Base-by-base conservation (phyloP, 2,797 vertebrate species). In the Valencia hispanica region DNA sequence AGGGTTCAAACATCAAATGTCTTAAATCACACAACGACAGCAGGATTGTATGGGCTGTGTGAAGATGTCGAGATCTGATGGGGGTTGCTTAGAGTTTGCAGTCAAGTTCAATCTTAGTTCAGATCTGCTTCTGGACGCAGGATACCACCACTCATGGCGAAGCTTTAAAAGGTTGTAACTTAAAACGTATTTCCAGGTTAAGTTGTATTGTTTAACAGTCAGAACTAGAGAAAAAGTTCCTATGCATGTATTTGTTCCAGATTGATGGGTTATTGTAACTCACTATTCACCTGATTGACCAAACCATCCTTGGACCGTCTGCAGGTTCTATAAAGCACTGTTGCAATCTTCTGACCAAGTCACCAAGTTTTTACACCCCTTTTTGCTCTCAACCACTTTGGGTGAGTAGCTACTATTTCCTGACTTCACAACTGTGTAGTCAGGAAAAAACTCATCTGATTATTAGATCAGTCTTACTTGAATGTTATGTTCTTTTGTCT, bases 1-100 rank as follows among this genome's bases (percentile, higher is more conserved):
- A 48, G 72, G 78, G 85, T 89, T 91, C 86, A 82, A n/a, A 81
- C 85, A 79, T 89, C 81, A 82, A 73, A 84, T 85, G 81, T 18
- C 36, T 71, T 71, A 34, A 18, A 76, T 57, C 83, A 75, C 11
- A 71, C 53, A 68, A 79, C 12, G 12, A 82, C 18, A 79, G 80
- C 81, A 74, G 76, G 84, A 68, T 70, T 1, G 69, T 2, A 27
- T 73, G 68, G 41, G 85, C 55, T 18, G 68, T 69, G 9, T 78
- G 45, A 74, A 79, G 66, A 78, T 45, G 39, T 27, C 8, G 27
- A 36, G 0, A 57, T 70, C 32, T 30, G 4, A 73, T 55, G 36
- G 65, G 71, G 87, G 75, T 91, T n/a, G 39, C 63, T 75, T 17
- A 2, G 68, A 87, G 88, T 80, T 87, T 53, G 74, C 20, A 9